Evolutionary conservation across 2,113 vertebrate genomes (phyloP).

Genomic region (Himantopus leucocephalus): DNA sequence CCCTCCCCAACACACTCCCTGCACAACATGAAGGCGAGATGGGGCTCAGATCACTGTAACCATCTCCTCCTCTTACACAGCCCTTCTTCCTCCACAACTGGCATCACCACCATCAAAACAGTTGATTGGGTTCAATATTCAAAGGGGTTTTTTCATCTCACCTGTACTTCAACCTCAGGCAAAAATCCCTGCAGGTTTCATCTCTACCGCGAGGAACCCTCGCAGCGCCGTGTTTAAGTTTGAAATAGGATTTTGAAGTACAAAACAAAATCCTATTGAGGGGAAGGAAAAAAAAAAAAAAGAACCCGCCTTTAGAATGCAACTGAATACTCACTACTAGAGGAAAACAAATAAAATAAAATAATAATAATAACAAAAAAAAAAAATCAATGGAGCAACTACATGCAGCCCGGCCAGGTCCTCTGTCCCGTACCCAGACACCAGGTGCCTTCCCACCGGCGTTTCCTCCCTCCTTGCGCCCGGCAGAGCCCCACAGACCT

Average conservation of each 20-base stretch:
- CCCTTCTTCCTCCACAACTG: neutral
- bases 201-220: neutral
- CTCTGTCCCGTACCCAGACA: neutral
- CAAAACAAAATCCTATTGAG: neutral
- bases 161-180: neutral
- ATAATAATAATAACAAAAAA: neutral
- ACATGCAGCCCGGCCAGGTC: neutral
- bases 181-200: neutral
- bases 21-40: neutral
- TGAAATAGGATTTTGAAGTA: neutral
- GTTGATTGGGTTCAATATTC: neutral
- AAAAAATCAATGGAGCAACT: neutral
- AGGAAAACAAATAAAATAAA: neutral
- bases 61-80: neutral
- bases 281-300: neutral
- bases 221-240: neutral
- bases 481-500: rapidly evolving
- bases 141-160: neutral
- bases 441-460: rapidly evolving
- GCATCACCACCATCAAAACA: neutral
- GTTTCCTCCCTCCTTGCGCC: neutral
- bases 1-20: neutral
- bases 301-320: neutral
- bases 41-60: neutral
- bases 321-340: neutral